A percentile compares a stretch with the other conserved stretches of the same genome.
Conservation (phyloP, 2,797 vertebrate genomes). For the Poeciliopsis infans region DNA sequence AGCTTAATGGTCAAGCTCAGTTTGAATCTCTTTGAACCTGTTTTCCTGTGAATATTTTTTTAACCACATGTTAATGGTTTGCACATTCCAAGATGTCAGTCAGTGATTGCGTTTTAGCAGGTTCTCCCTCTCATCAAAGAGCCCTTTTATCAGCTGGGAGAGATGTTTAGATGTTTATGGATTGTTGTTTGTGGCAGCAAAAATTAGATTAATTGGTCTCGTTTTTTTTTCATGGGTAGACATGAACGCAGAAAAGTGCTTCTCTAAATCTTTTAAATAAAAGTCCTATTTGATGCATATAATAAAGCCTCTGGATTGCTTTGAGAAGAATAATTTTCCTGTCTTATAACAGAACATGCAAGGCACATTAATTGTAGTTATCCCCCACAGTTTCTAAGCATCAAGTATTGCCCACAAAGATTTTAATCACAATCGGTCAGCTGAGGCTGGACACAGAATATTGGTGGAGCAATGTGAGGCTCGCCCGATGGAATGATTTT, state of each 20-base stretch:
- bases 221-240: conserved; percentile 11
- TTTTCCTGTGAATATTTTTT: conserved; percentile 7
- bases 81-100: conserved; percentile 27
- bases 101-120: conserved; percentile 20
- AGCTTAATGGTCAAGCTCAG: conserved; percentile 23
- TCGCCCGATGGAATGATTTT: conserved; percentile 26
- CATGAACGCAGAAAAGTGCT: background rate
- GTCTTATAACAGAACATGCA: conserved; percentile 9
- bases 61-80: conserved; percentile 32
- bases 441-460: conserved; percentile 19
- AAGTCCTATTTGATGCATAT: conserved; percentile 5
- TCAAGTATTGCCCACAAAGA: conserved; percentile 26
- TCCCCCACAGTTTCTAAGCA: conserved; percentile 27
- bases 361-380: conserved; percentile 30
- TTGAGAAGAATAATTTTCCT: conserved; percentile 17
- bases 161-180: conserved; percentile 8
- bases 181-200: background rate
- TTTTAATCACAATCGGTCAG: conserved; percentile 20
- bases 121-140: conserved; percentile 16
- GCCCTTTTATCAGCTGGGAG: conserved; percentile 5
- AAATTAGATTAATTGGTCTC: background rate
- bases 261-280: conserved; percentile 1
- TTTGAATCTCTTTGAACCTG: conserved; percentile 17
- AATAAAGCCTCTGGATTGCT: conserved; percentile 22
- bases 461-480: conserved; percentile 21